Evolutionary conservation across 2,113 vertebrate genomes (phyloP), one percentile per base, ranked within the genome.

Genomic region (Cygnus buccinator): DNA sequence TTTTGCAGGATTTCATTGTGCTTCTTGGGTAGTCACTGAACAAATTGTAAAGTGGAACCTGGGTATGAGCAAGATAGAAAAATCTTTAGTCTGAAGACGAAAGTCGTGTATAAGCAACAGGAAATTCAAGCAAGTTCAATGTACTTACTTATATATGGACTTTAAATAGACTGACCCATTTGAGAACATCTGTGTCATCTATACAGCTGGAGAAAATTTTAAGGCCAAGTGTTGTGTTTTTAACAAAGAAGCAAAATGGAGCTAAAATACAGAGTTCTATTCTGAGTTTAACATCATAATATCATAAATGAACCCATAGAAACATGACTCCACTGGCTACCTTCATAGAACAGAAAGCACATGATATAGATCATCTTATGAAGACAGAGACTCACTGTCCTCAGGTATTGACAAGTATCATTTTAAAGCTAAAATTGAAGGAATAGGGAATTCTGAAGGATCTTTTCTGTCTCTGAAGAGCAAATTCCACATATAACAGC

Each of bases 171-270:
- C 18, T 52, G 37, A 59, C 23, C 6, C 13, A 15, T 65, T 52
- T 37, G 17, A 52, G 12, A 59, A 44, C 4, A 22, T 22, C 5
- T 8, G 4, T n/a, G 17, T 43, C 57, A 50, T 29, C 0, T 1
- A 52, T 33, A 59, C 31, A 43, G 37, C 22, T 44, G 37, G 66
- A 78, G 26, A 8, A 59, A 6, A 73, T 54, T 37, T 78, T 22
- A 5, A 48, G 23, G 15, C 12, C 33, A 59, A 59, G 68, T 11
- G 6, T n/a, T 57, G 23, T 58, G 31, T 57, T 78, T 72, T 52
- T 78, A 65, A 58, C 13, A 71, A 78, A n/a, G 21, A 71, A 50
- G 13, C 11, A 58, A 63, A 25, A 18, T 48, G 11, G 17, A 84
- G 25, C 16, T 50, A 78, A 43, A 78, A 58, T 57, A 37, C 50